Evolutionary conservation across 2,113 vertebrate species (phyloP).

Genomic region (Tiliqua scincoides): DNA sequence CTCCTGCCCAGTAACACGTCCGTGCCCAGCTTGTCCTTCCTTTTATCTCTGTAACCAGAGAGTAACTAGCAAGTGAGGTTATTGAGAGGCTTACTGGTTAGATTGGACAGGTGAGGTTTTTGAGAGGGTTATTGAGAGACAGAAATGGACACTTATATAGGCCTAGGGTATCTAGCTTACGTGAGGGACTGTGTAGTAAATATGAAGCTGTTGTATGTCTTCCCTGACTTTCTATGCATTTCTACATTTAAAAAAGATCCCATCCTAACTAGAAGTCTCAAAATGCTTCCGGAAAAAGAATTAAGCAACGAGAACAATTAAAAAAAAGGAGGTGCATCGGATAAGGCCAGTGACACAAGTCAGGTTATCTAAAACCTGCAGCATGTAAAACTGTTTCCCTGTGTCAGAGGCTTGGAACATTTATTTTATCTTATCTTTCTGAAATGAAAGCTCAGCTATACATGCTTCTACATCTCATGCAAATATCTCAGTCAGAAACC

Average conservation of each 20-base stretch:
- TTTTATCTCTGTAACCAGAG: background rate
- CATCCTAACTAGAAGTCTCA: constrained; percentile 1
- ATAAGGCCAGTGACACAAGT: constrained; percentile 64
- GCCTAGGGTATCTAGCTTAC: background rate
- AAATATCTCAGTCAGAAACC: constrained; percentile 61
- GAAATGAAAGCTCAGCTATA: constrained; percentile 65
- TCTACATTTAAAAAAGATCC: constrained; percentile 24
- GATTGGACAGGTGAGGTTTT: too few relatives aligned
- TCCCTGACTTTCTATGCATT: background rate
- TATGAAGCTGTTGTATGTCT: background rate
- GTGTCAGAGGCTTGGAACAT: constrained; percentile 51
- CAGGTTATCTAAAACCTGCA: constrained; percentile 66
- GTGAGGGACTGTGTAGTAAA: background rate
- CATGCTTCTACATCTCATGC: constrained; percentile 67
- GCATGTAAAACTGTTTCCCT: constrained; percentile 66
- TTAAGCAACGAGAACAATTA: constrained; percentile 63
- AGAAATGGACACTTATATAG: background rate
- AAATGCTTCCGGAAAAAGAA: background rate
- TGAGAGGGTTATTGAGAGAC: background rate
- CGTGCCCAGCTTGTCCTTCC: background rate
- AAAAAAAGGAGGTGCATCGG: constrained; percentile 56
- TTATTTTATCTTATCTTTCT: constrained; percentile 74
- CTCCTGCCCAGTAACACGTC: background rate
- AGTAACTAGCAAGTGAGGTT: background rate
- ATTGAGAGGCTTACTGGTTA: too few relatives aligned